Evolutionary conservation across 2,797 vertebrate genomes (phyloP), one percentile per base, ranked within the genome.

Genomic region (Lacerta viridis): DNA sequence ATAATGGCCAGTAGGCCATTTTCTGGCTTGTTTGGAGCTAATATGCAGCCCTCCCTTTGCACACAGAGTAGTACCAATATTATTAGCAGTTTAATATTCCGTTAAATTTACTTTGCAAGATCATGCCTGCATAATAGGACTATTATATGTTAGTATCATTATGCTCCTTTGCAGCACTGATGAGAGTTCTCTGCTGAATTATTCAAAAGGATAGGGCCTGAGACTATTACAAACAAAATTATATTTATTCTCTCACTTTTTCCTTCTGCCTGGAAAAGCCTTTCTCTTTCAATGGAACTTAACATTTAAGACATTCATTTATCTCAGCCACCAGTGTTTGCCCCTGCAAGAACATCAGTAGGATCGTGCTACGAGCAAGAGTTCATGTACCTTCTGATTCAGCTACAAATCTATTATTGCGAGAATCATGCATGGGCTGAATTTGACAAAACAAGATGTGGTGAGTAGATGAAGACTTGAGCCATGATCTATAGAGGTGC

Each of bases 181-280:
- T 91, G 41, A 72, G 17, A 93, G 20, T 9, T 85, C n/a, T 83
- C 61, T 64, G 41, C 5, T 91, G 78, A 94, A 86, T 93, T 95
- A 89, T 90, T 93, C 36, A 93, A 91, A 94, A 50, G 2, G 1
- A n/a, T 61, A 93, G 68, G 15, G 82, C 50, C 41, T 92, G 25
- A 87, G 74, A 9, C 41, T 76, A 89, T 91, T 89, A 93, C 83
- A 50, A 86, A 92, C 27, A 92, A 36, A 90, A 85, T 80, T 92
- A 64, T 4, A 41, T 29, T 20, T 46, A 43, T 69, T 92, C 1
- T 0, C 27, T 84, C 92, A 7, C 1, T 84, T 91, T 91, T 74
- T 46, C 92, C 46, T 92, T 93, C 75, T 92, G 46, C 66, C 86
- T 95, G 87, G 95, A 94, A 92, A 93, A 93, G 18, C 18, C 77